A percentile compares a stretch with the other conserved stretches of the same genome.
These are phyloP conservation scores for Acleris literana DNA, from an alignment of 2,888 invertebrate species.

Conservation along the genomic window DNA sequence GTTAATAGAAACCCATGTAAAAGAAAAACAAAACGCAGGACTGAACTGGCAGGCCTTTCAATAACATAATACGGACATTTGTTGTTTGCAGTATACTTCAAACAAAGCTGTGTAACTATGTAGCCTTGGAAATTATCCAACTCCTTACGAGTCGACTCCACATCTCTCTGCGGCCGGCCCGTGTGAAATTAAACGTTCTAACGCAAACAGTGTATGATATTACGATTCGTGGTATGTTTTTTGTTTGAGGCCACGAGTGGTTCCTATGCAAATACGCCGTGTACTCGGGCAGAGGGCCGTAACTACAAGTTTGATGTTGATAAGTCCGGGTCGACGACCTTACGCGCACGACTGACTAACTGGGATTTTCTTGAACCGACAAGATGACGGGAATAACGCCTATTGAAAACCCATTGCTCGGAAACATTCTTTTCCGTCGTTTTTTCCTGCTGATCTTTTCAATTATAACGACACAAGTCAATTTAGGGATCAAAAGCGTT, in stretches of 20 bases:
- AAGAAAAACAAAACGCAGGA: too few relatives aligned
- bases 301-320: constrained; percentile 69
- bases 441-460: background rate
- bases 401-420: constrained; percentile 27
- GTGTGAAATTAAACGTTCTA: constrained; percentile 47
- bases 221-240: constrained; percentile 47
- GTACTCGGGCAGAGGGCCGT: constrained; percentile 54
- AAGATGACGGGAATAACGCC: constrained; percentile 52
- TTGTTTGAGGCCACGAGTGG: constrained; percentile 47
- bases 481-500: too few relatives aligned
- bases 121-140: constrained; percentile 61
- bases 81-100: constrained; percentile 41
- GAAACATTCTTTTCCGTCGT: background rate
- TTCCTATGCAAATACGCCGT: constrained; percentile 63
- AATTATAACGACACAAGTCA: too few relatives aligned
- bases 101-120: constrained; percentile 55
- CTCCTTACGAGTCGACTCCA: constrained; percentile 44
- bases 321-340: constrained; percentile 75
- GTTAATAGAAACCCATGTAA: too few relatives aligned
- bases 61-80: too few relatives aligned
- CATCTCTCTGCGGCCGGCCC: constrained; percentile 44
- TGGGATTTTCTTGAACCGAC: constrained; percentile 68
- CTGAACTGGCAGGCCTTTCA: too few relatives aligned
- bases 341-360: constrained; percentile 70
- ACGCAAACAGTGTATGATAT: constrained; percentile 47